Conservation (phyloP, 2,113 vertebrate genomes). For the Triplophysa siluroides region DNA sequence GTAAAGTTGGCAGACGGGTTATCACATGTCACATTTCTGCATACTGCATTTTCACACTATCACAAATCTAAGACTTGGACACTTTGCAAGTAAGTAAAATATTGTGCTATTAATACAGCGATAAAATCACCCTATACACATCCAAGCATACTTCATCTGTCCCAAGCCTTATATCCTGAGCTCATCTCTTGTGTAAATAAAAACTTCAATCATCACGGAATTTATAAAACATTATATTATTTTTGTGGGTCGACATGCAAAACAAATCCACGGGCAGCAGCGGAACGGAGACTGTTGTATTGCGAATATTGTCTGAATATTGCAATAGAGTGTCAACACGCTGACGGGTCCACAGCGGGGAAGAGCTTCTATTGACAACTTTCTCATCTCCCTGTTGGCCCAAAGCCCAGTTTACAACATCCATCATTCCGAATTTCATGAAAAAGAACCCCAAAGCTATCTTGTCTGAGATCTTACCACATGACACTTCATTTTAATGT, state of each 20-base stretch:
- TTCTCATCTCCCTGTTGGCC: slow-evolving; percentile 11
- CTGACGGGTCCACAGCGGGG: slow-evolving; percentile 20
- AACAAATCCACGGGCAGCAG: slow-evolving; percentile 24
- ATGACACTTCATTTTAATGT: slow-evolving; percentile 16
- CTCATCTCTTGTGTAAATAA: not conserved
- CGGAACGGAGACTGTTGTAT: not conserved
- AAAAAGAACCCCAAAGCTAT: slow-evolving; percentile 1
- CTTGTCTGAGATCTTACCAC: not conserved
- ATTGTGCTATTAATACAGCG: not conserved
- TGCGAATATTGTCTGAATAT: slow-evolving; percentile 25
- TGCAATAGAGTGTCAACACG: slow-evolving; percentile 16
- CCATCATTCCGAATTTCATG: not conserved
- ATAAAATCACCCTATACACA: not conserved
- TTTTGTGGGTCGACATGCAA: slow-evolving; percentile 9
- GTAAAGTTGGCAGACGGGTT: not conserved
- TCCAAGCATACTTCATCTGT: not conserved
- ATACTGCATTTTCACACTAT: not conserved
- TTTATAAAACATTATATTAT: slow-evolving; percentile 4
- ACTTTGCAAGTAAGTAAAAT: not conserved
- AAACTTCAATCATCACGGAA: slow-evolving; percentile 17
- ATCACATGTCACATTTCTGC: not conserved
- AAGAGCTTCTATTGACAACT: slow-evolving; percentile 38
- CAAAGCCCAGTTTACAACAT: slow-evolving; percentile 24
- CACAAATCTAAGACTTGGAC: not conserved
- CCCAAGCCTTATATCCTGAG: not conserved